Base-by-base conservation (phyloP, 2,113 vertebrate genomes). In the Phyllopteryx taeniolatus region DNA sequence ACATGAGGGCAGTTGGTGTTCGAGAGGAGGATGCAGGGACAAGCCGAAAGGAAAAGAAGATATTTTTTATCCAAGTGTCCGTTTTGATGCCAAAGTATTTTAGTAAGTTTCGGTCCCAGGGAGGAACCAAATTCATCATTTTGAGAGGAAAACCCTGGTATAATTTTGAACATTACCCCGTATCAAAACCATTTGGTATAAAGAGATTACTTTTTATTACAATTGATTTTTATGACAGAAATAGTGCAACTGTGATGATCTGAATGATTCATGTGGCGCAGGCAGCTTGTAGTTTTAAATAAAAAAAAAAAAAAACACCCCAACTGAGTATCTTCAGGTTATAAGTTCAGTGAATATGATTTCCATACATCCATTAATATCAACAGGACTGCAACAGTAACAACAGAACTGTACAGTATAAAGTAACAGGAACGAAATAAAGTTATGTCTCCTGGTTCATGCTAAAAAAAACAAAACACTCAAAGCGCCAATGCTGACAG, bases 271-370 rank as follows among this genome's bases (percentile, higher is more conserved):
- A 33, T 31, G 57, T 15, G 14, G 27, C 33, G 27, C 57, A 14
- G 27, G 27, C 57, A 60, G 57, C 27, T 33, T 60, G 13, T 17
- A 33, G 27, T 60, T 33, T 60, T 60, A 33, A 60, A 60, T 33
- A 73, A 51, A 53, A 72, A 71, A 31, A 60, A 44, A n/a, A 80
- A 79, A 79, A 62, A 57, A 59, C 59, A 7, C 8, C 14, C 76
- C 74, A 27, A 27, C 61, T 78, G 72, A 68, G 15, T 63, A 64
- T 70, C 83, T 86, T 44, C 70, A 78, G 71, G 82, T 83, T 79
- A 75, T 60, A 70, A 83, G 87, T 86, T 89, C 85, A 90, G 87
- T 88, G 74, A 20, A 20, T 20, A 54, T 8, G 19, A 20, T 19
- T 19, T 54, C 51, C 17, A 20, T 57, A 3, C 1, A 57, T 60